Percentiles rank a stretch among this genome's conserved stretches.
Evolutionary conservation across 2,888 invertebrate species (phyloP).

Genomic region (Vandiemenella viatica): DNA sequence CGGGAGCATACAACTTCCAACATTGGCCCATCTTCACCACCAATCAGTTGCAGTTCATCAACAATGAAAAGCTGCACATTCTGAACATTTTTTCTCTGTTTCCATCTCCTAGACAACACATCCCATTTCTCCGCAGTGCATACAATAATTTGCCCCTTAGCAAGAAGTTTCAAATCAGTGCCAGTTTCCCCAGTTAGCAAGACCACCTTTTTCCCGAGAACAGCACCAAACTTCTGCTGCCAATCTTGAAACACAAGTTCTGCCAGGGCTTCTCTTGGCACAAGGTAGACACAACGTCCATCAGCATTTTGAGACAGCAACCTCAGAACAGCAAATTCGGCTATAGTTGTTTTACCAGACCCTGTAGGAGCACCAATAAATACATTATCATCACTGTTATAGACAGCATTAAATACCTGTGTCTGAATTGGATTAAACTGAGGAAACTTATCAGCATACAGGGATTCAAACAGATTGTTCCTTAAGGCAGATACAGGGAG

Average conservation of each 20-base stretch:
- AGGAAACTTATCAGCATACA: conserved; percentile 73
- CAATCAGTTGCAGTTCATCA: conserved; percentile 85
- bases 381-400: conserved; percentile 95
- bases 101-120: conserved; percentile 94
- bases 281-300: conserved; percentile 85
- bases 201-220: conserved; percentile 72
- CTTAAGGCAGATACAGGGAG: conserved; percentile 84
- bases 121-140: conserved; percentile 99
- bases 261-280: conserved; percentile 82
- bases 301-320: conserved; percentile 57
- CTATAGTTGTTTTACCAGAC: conserved; percentile 85
- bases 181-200: conserved; percentile 93
- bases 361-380: conserved; percentile 89
- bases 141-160: conserved; percentile 56
- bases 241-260: conserved; percentile 83
- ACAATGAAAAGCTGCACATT: conserved; percentile 91
- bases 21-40: conserved; percentile 83
- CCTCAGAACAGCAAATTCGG: conserved; percentile 87
- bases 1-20: conserved; percentile 83
- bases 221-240: conserved; percentile 71
- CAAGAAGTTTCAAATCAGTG: conserved; percentile 80
- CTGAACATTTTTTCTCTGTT: conserved; percentile 95
- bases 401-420: conserved; percentile 95
- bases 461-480: conserved; percentile 67
- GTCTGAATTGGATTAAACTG: conserved; percentile 99